Evolutionary conservation across 1,140 invertebrate species (phyloP).

Genomic region (Drosophila punjabiensis): DNA sequence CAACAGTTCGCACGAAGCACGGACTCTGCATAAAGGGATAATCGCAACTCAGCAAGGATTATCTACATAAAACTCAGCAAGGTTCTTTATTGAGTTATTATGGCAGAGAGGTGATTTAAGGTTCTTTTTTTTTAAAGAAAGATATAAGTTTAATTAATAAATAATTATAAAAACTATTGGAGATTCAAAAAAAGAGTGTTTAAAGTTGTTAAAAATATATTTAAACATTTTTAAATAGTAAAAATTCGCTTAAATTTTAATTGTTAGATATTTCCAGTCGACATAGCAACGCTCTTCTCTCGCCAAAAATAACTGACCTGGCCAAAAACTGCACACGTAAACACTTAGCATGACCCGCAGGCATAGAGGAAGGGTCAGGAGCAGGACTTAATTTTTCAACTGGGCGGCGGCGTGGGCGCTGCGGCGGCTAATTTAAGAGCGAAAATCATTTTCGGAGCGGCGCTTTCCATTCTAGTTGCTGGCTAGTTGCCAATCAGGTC

Average conservation of each 20-base stretch:
- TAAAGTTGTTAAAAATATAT: not conserved
- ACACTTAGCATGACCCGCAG: slow-evolving; percentile 57
- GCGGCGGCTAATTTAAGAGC: slow-evolving; percentile 65
- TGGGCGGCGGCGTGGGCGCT: slow-evolving; percentile 11
- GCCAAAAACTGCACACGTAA: slow-evolving; percentile 62
- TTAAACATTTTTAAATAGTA: not conserved
- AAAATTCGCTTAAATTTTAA: not conserved
- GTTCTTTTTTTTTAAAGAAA: not conserved
- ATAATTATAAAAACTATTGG: too few species aligned
- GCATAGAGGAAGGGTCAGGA: not conserved
- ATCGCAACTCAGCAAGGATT: slow-evolving; percentile 17
- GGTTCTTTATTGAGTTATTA: not conserved
- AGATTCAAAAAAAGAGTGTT: not conserved
- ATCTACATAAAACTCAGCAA: slow-evolving; percentile 2
- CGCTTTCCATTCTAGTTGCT: slow-evolving; percentile 9
- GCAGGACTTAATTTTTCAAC: slow-evolving; percentile 65
- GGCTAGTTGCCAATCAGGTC: slow-evolving; percentile 73
- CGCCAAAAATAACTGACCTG: slow-evolving; percentile 16
- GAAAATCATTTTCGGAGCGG: slow-evolving; percentile 60
- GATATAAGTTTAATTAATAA: not conserved
- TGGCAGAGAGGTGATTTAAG: not conserved
- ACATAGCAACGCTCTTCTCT: slow-evolving; percentile 13
- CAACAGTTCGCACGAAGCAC: slow-evolving; percentile 12
- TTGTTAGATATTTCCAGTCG: not conserved
- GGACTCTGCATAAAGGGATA: slow-evolving; percentile 24